phyloP scores from a whole-genome alignment of 1,140 invertebrate genomes.

The Medauroidea extradentata region DNA sequence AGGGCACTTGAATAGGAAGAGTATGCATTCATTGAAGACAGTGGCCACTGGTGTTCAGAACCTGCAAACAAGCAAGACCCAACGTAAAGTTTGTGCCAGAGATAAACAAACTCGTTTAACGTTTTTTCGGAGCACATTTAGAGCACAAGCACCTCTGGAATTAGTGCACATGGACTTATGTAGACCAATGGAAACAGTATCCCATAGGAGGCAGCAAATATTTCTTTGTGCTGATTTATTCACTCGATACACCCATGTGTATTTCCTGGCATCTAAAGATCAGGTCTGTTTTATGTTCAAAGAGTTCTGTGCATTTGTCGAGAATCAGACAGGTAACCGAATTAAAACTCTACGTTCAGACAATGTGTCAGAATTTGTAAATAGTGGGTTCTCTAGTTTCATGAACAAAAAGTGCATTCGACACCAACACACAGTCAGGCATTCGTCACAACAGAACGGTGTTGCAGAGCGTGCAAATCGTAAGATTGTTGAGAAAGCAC shows the following conservation, averaged over 20 bases:
- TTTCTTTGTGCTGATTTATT: neutral
- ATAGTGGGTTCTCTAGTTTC: slow-evolving; percentile 31
- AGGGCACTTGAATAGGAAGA: too few species aligned
- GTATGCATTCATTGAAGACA: too few species aligned
- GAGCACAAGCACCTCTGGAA: too few species aligned
- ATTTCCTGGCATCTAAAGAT: slow-evolving; percentile 9
- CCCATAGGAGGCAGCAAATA: too few species aligned
- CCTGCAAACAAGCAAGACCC: too few species aligned
- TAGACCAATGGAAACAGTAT: too few species aligned
- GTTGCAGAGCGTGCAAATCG: slow-evolving; percentile 41
- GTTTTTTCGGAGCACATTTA: too few species aligned
- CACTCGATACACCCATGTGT: slow-evolving; percentile 37
- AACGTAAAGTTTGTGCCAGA: too few species aligned
- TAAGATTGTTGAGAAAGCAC: slow-evolving; percentile 38
- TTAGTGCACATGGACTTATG: too few species aligned
- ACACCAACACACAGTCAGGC: slow-evolving; percentile 26
- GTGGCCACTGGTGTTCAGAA: too few species aligned
- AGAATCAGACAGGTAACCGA: slow-evolving; percentile 10
- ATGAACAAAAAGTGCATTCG: slow-evolving; percentile 32
- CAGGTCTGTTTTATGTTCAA: slow-evolving; percentile 6
- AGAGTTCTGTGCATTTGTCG: slow-evolving; percentile 10
- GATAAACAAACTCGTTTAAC: too few species aligned
- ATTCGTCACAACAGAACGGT: slow-evolving; percentile 45
- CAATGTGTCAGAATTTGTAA: slow-evolving; percentile 26
- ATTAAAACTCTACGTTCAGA: slow-evolving; percentile 14